phyloP scores from a whole-genome alignment of 2,888 invertebrate genomes.

The Mythimna impura region DNA sequence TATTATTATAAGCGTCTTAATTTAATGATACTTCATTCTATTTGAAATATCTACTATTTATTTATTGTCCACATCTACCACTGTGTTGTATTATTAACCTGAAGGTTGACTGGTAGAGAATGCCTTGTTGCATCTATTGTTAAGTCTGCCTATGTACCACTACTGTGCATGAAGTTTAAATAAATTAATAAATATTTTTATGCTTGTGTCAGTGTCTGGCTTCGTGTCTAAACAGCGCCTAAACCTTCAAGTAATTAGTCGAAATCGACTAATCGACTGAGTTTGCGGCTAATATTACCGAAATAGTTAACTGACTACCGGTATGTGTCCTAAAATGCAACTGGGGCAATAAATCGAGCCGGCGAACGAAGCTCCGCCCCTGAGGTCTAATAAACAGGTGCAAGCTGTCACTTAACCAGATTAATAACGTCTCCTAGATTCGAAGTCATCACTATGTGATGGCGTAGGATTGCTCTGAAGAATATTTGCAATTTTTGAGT shows the following conservation, averaged over 20 bases:
- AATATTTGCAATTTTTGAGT: background rate
- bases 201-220: background rate
- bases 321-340: conserved; percentile 33
- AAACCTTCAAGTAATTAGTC: background rate
- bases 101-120: no score
- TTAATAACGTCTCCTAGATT: background rate
- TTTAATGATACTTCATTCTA: no score
- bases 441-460: background rate
- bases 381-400: conserved; percentile 9
- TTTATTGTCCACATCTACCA: no score
- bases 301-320: conserved; percentile 21
- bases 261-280: background rate
- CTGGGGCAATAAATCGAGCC: conserved; percentile 30
- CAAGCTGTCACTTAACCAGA: background rate
- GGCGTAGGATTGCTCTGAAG: background rate
- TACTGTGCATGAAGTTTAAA: no score
- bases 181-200: background rate
- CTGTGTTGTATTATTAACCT: no score
- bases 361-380: background rate
- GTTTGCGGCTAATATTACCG: background rate
- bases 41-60: no score
- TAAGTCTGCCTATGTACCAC: no score
- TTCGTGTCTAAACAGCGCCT: background rate
- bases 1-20: no score
- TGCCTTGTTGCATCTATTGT: no score